Conservation (phyloP, 1,140 invertebrate genomes). For the Bombus fervidus region DNA sequence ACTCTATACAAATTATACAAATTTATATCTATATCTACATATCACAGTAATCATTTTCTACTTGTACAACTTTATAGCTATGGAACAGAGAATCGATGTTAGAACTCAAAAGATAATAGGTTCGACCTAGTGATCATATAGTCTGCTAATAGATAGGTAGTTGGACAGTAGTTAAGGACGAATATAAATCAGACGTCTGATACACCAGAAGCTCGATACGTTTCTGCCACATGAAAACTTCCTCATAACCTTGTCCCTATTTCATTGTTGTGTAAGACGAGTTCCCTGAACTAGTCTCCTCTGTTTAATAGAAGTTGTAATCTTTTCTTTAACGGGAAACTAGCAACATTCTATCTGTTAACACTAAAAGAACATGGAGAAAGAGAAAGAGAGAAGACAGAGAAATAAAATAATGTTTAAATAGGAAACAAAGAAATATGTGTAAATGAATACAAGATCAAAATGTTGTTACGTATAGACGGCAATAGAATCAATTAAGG, state of each 20-base stretch:
- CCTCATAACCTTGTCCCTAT: neutral
- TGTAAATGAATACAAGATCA: neutral
- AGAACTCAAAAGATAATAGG: neutral
- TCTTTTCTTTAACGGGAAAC: neutral
- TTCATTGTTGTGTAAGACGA: neutral
- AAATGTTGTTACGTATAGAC: neutral
- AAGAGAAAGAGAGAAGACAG: neutral
- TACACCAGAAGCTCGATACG: neutral
- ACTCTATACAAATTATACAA: neutral
- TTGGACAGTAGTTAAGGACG: neutral
- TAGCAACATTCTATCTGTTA: neutral
- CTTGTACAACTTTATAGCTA: neutral
- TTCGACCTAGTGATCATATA: neutral
- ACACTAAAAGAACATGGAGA: neutral
- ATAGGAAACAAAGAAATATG: neutral
- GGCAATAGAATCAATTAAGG: neutral
- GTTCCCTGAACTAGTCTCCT: neutral
- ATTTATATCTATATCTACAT: neutral
- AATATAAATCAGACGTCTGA: slow-evolving; percentile 7
- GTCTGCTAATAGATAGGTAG: neutral
- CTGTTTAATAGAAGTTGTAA: neutral
- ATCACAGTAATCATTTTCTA: neutral
- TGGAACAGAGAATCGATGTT: neutral
- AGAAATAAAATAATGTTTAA: no score
- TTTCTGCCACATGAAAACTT: neutral